Conservation (phyloP, 53 echinoderm and acorn worm genomes). For the Temnopleurus reevesii region DNA sequence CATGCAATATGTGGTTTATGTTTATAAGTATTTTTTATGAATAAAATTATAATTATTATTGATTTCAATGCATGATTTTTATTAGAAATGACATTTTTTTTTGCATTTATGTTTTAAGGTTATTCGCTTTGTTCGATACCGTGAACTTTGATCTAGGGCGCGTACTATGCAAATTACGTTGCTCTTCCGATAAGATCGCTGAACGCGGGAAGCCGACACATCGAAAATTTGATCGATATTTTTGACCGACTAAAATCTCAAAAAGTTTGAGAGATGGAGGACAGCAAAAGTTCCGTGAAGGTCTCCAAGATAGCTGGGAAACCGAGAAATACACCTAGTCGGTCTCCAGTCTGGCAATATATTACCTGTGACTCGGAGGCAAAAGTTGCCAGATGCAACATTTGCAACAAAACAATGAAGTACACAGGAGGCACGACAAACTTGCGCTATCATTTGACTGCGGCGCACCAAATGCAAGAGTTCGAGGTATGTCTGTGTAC, state of each 20-base stretch:
- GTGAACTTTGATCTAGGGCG: constrained; percentile 40
- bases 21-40: too few species aligned
- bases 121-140: too few species aligned
- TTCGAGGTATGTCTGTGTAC: constrained; percentile 33
- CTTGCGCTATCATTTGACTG: constrained; percentile 54
- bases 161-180: background rate
- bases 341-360: constrained; percentile 52
- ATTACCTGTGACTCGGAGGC: constrained; percentile 34
- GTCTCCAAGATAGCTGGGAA: constrained; percentile 8
- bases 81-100: too few species aligned
- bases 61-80: too few species aligned
- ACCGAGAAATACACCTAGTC: background rate
- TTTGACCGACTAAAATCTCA: constrained; percentile 7
- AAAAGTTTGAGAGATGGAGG: constrained; percentile 25
- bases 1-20: too few species aligned
- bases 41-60: too few species aligned
- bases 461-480: constrained; percentile 49
- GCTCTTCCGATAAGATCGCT: constrained; percentile 38
- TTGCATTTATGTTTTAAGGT: too few species aligned
- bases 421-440: constrained; percentile 58
- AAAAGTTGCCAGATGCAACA: constrained; percentile 40
- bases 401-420: constrained; percentile 62
- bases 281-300: background rate
- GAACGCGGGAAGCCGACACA: constrained; percentile 36
- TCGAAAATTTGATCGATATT: constrained; percentile 61